phyloP scores from a whole-genome alignment of 2,797 vertebrate genomes.

The Spinibarbus caldwelli region DNA sequence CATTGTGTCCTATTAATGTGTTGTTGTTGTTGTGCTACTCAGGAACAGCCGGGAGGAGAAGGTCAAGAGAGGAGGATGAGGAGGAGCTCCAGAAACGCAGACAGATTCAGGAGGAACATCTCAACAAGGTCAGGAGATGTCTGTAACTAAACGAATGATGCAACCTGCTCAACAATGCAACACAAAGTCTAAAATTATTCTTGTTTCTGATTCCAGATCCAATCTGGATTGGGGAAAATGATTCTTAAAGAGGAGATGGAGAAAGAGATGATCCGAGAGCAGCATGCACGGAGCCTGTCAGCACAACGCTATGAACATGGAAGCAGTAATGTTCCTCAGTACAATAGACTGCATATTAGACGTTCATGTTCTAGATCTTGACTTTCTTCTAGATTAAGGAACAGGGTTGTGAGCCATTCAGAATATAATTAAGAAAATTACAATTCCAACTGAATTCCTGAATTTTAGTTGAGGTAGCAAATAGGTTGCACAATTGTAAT shows the following conservation, averaged over 20 bases:
- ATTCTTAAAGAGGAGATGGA: conserved; percentile 90
- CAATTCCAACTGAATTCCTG: not conserved
- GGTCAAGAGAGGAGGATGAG: conserved; percentile 85
- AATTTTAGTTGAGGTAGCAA: not conserved
- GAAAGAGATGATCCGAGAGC: conserved; percentile 77
- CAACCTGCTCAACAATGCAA: not conserved
- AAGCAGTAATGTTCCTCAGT: conserved; percentile 47
- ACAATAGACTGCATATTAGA: not conserved
- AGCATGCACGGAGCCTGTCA: conserved; percentile 72
- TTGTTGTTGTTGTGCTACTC: conserved; percentile 34
- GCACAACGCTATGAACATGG: conserved; percentile 74
- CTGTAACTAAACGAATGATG: not conserved
- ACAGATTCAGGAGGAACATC: conserved; percentile 87
- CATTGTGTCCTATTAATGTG: not conserved
- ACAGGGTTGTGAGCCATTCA: not conserved
- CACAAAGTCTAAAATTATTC: not conserved
- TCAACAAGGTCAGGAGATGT: conserved; percentile 79
- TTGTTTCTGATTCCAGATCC: conserved; percentile 74
- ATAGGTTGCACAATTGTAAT: not conserved
- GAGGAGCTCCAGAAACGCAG: conserved; percentile 84
- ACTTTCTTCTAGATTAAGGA: not conserved
- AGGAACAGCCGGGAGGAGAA: conserved; percentile 83
- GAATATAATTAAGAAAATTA: not conserved
- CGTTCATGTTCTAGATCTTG: not conserved
- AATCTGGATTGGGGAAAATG: conserved; percentile 87